A percentile compares a stretch with the other conserved stretches of the same genome.
Evolutionary conservation across 2,113 vertebrate species (phyloP).

Genomic region (Bothrops jararaca): DNA sequence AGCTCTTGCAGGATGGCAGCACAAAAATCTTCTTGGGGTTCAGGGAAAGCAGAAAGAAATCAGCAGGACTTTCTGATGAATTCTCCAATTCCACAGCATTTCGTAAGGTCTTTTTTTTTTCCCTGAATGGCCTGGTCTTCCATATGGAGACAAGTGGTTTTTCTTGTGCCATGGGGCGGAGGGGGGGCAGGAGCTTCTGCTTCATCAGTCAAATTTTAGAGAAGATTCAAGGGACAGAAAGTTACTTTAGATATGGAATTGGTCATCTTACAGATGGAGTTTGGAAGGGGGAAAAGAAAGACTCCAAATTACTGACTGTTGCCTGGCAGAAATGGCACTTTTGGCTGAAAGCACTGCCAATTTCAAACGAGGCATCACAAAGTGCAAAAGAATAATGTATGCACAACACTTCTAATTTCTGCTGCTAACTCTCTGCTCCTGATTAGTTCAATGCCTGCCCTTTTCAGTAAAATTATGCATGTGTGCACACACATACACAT

Average conservation of each 20-base stretch:
- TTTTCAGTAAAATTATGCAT: constrained; percentile 1
- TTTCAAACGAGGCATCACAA: constrained; percentile 16
- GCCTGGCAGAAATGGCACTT: background rate
- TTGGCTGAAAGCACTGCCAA: background rate
- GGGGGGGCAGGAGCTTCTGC: background rate
- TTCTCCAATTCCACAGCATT: background rate
- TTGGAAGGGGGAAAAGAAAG: background rate
- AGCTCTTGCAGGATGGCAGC: background rate
- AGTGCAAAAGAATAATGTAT: background rate
- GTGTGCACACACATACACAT: background rate
- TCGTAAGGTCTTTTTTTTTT: background rate
- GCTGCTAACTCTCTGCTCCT: rapidly evolving
- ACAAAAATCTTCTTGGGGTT: background rate
- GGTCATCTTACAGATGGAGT: background rate
- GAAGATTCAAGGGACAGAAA: background rate
- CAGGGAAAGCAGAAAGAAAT: background rate
- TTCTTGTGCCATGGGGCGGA: background rate
- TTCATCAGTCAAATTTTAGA: background rate
- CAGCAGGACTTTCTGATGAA: background rate
- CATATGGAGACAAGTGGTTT: background rate
- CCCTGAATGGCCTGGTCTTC: background rate
- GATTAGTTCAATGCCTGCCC: background rate
- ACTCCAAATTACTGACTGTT: background rate
- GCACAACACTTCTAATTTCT: background rate
- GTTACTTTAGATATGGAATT: background rate